Percentiles rank a stretch among this genome's conserved stretches.
phyloP scores from a whole-genome alignment of 1,140 invertebrate genomes.

The Fopius arisanus region DNA sequence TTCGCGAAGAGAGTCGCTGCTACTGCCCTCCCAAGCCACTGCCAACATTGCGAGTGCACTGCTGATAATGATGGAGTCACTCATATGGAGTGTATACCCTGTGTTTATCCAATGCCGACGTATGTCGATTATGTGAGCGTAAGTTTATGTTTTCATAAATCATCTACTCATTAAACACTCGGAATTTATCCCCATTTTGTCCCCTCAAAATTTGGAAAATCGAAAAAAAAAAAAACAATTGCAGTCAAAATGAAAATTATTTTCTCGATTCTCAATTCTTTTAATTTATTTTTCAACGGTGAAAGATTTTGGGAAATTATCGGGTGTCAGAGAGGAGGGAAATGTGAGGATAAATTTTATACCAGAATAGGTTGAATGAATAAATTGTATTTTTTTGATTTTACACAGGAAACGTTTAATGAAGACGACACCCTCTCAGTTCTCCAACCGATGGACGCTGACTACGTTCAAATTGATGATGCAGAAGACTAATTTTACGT shows the following conservation, averaged over 20 bases:
- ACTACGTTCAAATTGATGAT: slow-evolving; percentile 53
- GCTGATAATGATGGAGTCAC: slow-evolving; percentile 71
- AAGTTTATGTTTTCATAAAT: slow-evolving; percentile 42
- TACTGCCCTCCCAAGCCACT: slow-evolving; percentile 69
- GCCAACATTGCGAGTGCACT: slow-evolving; percentile 79
- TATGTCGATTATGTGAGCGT: slow-evolving; percentile 66
- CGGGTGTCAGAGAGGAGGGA: too few relatives aligned
- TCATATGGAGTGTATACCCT: slow-evolving; percentile 71
- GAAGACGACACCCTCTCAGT: slow-evolving; percentile 54
- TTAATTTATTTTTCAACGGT: too few relatives aligned
- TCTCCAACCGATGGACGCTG: slow-evolving; percentile 51
- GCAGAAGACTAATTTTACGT: slow-evolving; percentile 50
- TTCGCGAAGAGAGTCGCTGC: slow-evolving; percentile 74
- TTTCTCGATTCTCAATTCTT: too few relatives aligned
- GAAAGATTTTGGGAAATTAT: too few relatives aligned
- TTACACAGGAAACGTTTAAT: slow-evolving; percentile 57
- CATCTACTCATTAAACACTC: not conserved
- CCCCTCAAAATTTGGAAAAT: too few relatives aligned
- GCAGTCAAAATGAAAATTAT: not conserved
- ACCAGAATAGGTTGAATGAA: too few relatives aligned
- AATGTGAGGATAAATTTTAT: too few relatives aligned
- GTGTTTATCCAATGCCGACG: slow-evolving; percentile 64
- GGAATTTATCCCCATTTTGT: too few relatives aligned
- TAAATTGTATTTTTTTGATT: slow-evolving; percentile 31
- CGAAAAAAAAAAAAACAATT: too few relatives aligned